phyloP scores from a whole-genome alignment of 2,113 vertebrate genomes.

The Notarius lentiginosus region DNA sequence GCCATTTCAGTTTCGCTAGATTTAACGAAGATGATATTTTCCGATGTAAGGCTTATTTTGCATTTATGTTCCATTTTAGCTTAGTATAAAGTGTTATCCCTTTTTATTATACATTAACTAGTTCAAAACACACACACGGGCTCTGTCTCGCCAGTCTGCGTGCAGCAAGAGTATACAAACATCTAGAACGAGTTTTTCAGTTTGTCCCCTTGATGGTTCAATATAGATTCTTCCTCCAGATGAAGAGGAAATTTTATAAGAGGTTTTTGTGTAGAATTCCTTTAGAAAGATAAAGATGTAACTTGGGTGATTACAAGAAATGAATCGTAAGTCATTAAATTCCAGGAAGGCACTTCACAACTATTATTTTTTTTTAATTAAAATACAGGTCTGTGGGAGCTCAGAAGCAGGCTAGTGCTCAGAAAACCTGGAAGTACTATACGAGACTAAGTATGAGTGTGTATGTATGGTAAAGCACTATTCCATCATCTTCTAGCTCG shows the following conservation, averaged over 20 bases:
- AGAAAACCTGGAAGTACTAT: background rate
- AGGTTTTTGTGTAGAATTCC: background rate
- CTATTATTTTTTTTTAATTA: background rate
- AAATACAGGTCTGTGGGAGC: background rate
- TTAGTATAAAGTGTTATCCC: background rate
- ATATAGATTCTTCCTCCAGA: background rate
- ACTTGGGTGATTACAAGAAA: background rate
- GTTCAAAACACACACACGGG: background rate
- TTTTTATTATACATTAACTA: background rate
- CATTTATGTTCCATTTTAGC: background rate
- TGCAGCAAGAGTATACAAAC: background rate
- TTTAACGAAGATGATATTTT: background rate
- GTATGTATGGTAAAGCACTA: background rate
- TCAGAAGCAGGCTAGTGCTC: background rate
- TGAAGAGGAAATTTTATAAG: no score
- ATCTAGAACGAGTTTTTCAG: background rate
- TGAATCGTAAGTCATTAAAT: background rate
- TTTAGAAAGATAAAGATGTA: background rate
- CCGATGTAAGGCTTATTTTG: background rate
- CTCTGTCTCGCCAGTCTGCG: background rate
- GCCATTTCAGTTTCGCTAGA: background rate
- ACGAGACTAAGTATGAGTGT: background rate
- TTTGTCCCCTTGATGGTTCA: background rate
- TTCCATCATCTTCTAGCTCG: background rate
- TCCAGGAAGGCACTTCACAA: background rate